These are phyloP conservation scores for Clarias gariepinus DNA, from an alignment of 2,113 vertebrate species.

Conservation along the genomic window DNA sequence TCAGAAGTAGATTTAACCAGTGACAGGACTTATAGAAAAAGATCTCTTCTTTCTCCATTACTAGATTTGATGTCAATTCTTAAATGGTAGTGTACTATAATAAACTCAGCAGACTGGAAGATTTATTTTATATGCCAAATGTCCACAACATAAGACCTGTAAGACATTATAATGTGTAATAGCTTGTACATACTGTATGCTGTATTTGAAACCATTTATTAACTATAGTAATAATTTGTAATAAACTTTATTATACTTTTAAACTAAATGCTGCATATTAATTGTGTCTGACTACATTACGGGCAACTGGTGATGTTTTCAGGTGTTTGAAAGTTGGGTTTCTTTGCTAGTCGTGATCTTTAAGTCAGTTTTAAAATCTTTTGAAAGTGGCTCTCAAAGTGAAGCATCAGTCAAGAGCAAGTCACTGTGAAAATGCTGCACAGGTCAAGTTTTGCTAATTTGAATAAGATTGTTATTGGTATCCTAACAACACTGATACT, in stretches of 20 bases:
- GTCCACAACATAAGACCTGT: background rate
- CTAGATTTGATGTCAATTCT: background rate
- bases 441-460: background rate
- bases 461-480: background rate
- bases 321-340: background rate
- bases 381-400: background rate
- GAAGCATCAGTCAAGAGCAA: background rate
- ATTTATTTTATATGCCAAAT: background rate
- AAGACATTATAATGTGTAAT: no score
- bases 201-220: background rate
- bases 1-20: background rate
- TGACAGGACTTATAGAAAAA: slow-evolving; percentile 2
- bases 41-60: background rate
- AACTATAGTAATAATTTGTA: background rate
- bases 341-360: background rate
- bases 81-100: background rate
- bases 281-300: background rate
- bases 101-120: background rate
- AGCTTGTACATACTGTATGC: background rate
- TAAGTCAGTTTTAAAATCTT: background rate
- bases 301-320: background rate
- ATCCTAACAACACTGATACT: background rate
- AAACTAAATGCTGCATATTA: background rate
- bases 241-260: background rate
- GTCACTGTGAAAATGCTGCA: background rate